Evolutionary conservation across 2,113 vertebrate species (phyloP), one percentile per base, ranked within the genome.

Genomic region (Indri indri): DNA sequence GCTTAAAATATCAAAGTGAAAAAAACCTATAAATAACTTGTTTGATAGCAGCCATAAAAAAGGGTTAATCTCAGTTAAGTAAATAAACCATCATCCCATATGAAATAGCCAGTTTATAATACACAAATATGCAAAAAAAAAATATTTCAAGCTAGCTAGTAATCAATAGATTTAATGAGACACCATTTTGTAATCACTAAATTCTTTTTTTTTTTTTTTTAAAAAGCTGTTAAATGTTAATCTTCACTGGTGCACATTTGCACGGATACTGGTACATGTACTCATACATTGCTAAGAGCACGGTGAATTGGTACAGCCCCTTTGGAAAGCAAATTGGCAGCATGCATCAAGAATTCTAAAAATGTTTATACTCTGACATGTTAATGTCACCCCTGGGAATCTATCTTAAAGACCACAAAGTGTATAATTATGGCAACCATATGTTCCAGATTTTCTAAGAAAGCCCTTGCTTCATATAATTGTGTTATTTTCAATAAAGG

Each of bases 371-470:
- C n/a, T 70, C 86, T 34, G 45, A 30, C 65, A 32, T 5, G 85
- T 23, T 47, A 61, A n/a, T 34, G 32, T 70, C 88, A 50, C 71
- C 81, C 66, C 57, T 57, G 88, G 91, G 79, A 71, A n/a, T 32
- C 61, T 13, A 88, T 54, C 87, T 63, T 22, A 61, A 50, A 86
- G 66, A 40, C 59, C 82, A 47, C n/a, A 45, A 45, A 65, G 57
- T 25, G 47, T 30, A 0, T 85, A 59, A 85, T 42, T 45, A 86
- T 9, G n/a, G 93, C 30, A 54, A 77, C 71, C 22, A n/a, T 4
- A 4, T 32, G 93, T 76, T 66, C 93, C 80, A 65, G 88, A 34
- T 47, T 90, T 88, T 57, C 92, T 87, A 68, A 93, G 91, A 57
- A 73, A 77, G 40, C 63, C 52, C n/a, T 83, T 45, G 47, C 66